Evolutionary conservation across 35 echinoderm and acorn worm species (phyloP).

Genomic region (Ptychodera flava): DNA sequence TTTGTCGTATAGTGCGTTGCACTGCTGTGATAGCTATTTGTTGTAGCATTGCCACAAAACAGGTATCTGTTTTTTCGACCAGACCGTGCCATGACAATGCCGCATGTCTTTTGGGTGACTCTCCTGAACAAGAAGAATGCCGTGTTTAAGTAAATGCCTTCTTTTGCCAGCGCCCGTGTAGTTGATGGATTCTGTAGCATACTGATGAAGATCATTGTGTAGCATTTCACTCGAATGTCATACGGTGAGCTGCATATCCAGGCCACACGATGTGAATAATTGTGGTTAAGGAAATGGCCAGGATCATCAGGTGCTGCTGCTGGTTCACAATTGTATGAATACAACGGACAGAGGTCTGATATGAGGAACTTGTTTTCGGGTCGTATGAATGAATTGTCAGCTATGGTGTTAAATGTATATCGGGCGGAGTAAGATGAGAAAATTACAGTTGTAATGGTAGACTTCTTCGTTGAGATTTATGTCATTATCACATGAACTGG

Average conservation of each 20-base stretch:
- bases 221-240: neutral
- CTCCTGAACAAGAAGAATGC: constrained; percentile 8
- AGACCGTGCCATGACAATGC: neutral
- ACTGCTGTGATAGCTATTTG: neutral
- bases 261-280: constrained; percentile 15
- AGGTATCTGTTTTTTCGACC: neutral
- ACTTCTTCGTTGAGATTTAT: too few relatives aligned
- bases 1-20: constrained; percentile 1
- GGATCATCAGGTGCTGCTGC: too few relatives aligned
- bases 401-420: too few relatives aligned
- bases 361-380: too few relatives aligned
- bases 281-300: constrained; percentile 3
- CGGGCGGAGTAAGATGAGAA: too few relatives aligned
- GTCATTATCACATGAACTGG: too few relatives aligned
- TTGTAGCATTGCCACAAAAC: constrained; percentile 8
- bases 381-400: too few relatives aligned
- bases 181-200: constrained; percentile 18
- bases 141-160: constrained; percentile 5
- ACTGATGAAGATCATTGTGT: constrained; percentile 8
- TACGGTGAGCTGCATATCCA: neutral
- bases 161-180: neutral
- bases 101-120: neutral
- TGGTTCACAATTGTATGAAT: too few relatives aligned
- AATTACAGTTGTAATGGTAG: too few relatives aligned
- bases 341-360: too few relatives aligned